Evolutionary conservation across 2,113 vertebrate genomes (phyloP).

Genomic region (Corydoras sp.): DNA sequence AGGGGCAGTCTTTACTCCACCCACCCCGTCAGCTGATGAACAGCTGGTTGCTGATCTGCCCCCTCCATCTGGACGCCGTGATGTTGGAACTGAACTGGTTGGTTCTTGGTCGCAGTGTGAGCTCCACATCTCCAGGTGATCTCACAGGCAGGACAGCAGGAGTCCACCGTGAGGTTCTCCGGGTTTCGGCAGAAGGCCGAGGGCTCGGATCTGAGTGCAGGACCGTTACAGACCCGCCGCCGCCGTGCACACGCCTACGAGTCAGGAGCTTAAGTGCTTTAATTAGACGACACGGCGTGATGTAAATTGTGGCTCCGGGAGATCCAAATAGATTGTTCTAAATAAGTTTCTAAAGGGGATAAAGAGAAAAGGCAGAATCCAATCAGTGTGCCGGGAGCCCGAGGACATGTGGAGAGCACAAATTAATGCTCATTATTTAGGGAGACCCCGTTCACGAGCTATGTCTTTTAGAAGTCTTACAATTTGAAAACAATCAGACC

Average conservation of each 20-base stretch:
- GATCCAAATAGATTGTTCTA: constrained; percentile 40
- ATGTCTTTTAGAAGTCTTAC: constrained; percentile 11
- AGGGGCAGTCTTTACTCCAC: no score
- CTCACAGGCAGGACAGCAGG: neutral
- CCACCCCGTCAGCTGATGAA: no score
- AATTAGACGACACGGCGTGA: constrained; percentile 31
- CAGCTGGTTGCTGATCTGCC: no score
- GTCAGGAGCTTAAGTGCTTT: constrained; percentile 28
- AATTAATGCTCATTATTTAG: constrained; percentile 38
- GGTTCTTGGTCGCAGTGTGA: no score
- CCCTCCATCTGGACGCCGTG: no score
- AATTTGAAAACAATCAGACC: constrained; percentile 36
- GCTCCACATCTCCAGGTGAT: neutral
- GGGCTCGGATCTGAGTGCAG: neutral
- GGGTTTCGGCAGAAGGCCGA: neutral
- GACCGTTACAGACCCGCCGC: neutral
- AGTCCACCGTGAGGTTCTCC: neutral
- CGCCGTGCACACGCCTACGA: neutral
- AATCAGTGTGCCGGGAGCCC: constrained; percentile 28
- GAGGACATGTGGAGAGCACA: constrained; percentile 14
- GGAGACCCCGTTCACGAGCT: constrained; percentile 29
- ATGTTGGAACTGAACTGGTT: no score
- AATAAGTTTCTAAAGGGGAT: constrained; percentile 21
- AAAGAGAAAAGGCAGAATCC: constrained; percentile 4
- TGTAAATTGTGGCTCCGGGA: constrained; percentile 31